Base-by-base conservation (phyloP, 2,797 vertebrate species). In the Epinephelus malabaricus region DNA sequence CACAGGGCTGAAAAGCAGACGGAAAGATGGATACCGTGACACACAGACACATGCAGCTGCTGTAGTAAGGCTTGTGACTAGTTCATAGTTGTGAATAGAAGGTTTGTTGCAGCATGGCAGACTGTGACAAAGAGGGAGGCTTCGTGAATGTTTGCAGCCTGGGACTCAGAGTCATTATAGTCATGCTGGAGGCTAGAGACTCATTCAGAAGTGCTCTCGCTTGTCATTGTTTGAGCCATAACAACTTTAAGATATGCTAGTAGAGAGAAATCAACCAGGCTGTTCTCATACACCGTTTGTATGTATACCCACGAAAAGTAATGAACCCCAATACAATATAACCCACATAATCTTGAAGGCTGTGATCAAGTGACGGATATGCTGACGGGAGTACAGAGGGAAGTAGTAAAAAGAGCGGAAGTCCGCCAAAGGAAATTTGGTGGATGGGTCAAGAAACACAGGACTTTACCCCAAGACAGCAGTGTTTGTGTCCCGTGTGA, bases 51-150 rank as follows among this genome's bases (percentile, higher is more conserved):
- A 75, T 55, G 53, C 79, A 83, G 86, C 79, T 86, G 83, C 65
- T 81, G 69, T 46, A 59, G 18, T 21, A 49, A 46, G 55, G 81
- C 86, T 86, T 83, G 86, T 91, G 89, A 91, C 82, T 68, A 63
- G 60, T 53, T 86, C 60, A 11, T 84, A 45, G 75, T 38, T 58
- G 76, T 90, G 80, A 91, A 90, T 86, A 83, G 77, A 25, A 21
- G 27, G 19, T 77, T 89, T 91, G 87, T 87, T 85, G 69, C 49
- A 17, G 50, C 13, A 34, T 18, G 18, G 55, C 34, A 34, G 76
- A 71, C 62, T 76, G 65, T 69, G 38, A 61, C 13, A 19, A 40
- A 76, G 38, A 83, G 51, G 27, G 21, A 75, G 49, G 17, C 51
- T 25, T 63, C 17, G 4, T 68, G 59, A 79, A 67, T 63, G 70